phyloP scores from a whole-genome alignment of 2,797 vertebrate species.

The Diceros bicornis region DNA sequence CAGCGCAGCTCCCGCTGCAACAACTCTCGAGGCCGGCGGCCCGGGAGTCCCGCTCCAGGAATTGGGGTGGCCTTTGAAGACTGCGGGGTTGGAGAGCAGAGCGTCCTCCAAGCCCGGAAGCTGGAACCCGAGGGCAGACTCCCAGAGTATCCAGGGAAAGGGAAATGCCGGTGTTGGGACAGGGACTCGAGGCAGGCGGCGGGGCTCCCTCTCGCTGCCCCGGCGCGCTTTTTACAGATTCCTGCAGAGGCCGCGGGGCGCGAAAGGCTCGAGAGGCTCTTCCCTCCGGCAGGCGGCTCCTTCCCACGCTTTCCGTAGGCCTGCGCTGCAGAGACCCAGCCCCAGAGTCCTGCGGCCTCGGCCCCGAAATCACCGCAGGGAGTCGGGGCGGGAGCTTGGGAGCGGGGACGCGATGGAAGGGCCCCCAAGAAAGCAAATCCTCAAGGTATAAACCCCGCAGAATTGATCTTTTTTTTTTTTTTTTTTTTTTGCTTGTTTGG shows the following conservation, averaged over 20 bases:
- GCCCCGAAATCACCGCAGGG: not conserved
- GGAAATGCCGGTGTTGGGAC: not conserved
- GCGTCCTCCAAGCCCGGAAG: not conserved
- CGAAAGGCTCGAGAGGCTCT: not conserved
- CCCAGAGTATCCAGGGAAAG: no score
- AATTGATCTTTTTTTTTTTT: not conserved
- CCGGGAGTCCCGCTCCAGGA: not conserved
- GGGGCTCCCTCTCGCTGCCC: not conserved
- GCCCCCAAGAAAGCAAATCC: not conserved
- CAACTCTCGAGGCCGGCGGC: not conserved
- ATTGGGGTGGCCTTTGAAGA: not conserved
- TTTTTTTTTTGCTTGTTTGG: not conserved
- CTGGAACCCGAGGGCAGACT: not conserved
- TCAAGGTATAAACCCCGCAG: not conserved
- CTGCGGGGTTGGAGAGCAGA: accelerated
- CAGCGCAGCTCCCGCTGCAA: accelerated
- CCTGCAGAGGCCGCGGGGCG: accelerated
- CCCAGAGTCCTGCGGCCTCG: not conserved
- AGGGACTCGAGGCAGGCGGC: not conserved
- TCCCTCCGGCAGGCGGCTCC: not conserved
- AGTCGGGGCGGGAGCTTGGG: not conserved
- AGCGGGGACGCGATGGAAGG: not conserved
- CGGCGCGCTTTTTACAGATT: not conserved
- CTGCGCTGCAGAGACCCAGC: not conserved
- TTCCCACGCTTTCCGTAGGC: not conserved